Percentiles rank a stretch among this genome's conserved stretches.
Conservation (phyloP, 2,888 invertebrate genomes). For the Esperia sulphurella region DNA sequence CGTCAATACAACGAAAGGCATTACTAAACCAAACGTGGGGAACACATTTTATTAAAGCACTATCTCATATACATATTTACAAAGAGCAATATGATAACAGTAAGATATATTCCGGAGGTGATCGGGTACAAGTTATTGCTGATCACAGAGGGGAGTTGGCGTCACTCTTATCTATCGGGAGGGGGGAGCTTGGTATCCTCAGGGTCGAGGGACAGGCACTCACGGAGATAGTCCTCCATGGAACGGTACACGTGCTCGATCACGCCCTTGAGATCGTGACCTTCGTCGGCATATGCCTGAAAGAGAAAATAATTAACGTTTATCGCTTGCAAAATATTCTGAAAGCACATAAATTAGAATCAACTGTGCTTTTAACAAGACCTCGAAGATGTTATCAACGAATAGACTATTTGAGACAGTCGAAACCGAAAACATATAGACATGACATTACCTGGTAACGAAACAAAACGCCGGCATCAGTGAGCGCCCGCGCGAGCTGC, state of each 20-base stretch:
- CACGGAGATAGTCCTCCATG: conserved; percentile 95
- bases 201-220: conserved; percentile 93
- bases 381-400: no score
- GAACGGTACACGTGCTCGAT: conserved; percentile 94
- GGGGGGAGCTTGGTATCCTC: conserved; percentile 84
- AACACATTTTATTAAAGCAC: conserved; percentile 75
- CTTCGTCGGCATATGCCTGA: conserved; percentile 95
- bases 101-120: conserved; percentile 29
- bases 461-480: conserved; percentile 93
- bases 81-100: conserved; percentile 51
- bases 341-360: no score
- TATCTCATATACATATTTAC: conserved; percentile 76
- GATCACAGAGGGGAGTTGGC: conserved; percentile 7
- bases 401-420: no score
- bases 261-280: conserved; percentile 90
- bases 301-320: conserved; percentile 31
- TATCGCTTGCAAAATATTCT: not conserved
- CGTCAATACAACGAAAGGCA: conserved; percentile 26
- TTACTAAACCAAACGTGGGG: conserved; percentile 49
- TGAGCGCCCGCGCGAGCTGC: conserved; percentile 91
- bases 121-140: conserved; percentile 26
- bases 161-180: conserved; percentile 71
- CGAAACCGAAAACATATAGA: no score
- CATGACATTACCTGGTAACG: conserved; percentile 87
- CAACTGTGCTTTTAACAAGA: no score